Base-by-base conservation (phyloP, 2,797 vertebrate genomes). In the Cossypha caffra region DNA sequence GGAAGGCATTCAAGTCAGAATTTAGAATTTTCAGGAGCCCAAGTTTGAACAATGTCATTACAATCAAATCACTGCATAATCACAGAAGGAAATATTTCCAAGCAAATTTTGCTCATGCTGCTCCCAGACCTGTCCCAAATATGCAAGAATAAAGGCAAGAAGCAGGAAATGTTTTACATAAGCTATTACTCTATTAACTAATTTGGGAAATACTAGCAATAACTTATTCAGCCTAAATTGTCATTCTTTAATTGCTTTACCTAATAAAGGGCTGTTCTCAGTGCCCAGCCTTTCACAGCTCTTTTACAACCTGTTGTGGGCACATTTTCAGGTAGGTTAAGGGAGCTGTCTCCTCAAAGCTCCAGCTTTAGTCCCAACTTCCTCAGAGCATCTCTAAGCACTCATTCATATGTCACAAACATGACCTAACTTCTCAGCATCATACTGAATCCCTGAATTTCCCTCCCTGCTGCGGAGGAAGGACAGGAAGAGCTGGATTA, bases 131-230 rank as follows among this genome's bases (percentile, higher is more conserved):
- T 85, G 63, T 95, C 84, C 71, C 29, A 87, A 94, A 85, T 67
- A 79, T 1, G 5, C 29, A 85, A 52, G 29, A 92, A 93, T 72
- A 67, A 82, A 88, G 75, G 28, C 55, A 82, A 87, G 67, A 85
- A 48, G 21, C 26, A 71, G 26, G 17, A 93, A 93, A 87, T 61
- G 24, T 77, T 95, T 93, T 92, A 96, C 93, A 91, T 87, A 89
- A 68, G 37, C 42, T 87, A 48, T 50, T 76, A 74, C 31, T 79
- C 55, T 59, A 89, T 77, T 91, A 92, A 90, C 23, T 38, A 71
- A 71, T 58, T 21, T 82, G 81, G 74, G 86, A 95, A 89, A 81
- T 38, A 48, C 10, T 40, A 79, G 45, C 63, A 91, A 48, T 85
- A 91, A 80, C 33, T 84, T 93, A 66, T 9, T 82, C 29, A 45